These are phyloP conservation scores for Leptarthrus brevirostris DNA, from an alignment of 2,888 invertebrate genomes.

Conservation along the genomic window DNA sequence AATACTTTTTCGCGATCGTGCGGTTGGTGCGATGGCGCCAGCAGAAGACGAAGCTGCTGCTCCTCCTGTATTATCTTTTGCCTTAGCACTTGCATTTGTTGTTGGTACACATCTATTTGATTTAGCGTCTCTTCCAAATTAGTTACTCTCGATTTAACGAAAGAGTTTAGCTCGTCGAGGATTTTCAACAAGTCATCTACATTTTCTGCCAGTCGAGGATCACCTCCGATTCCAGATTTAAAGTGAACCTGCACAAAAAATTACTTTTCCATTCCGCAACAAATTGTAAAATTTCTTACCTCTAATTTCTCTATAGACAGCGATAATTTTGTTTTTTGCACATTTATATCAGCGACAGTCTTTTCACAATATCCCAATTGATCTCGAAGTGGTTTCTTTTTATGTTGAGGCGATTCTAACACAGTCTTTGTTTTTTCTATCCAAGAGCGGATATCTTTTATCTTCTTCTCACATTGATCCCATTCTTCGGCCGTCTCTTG, in stretches of 20 bases:
- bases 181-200: constrained; percentile 77
- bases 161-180: constrained; percentile 71
- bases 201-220: constrained; percentile 78
- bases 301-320: constrained; percentile 91
- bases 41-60: constrained; percentile 84
- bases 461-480: constrained; percentile 95
- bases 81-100: constrained; percentile 85
- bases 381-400: constrained; percentile 88
- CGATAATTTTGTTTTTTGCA: constrained; percentile 89
- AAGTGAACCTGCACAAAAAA: constrained; percentile 79
- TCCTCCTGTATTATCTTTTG: constrained; percentile 88
- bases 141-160: constrained; percentile 63
- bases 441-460: constrained; percentile 90
- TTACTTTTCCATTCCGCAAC: not conserved
- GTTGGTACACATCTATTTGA: constrained; percentile 89
- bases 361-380: constrained; percentile 88
- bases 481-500: constrained; percentile 95
- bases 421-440: constrained; percentile 85
- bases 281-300: constrained; percentile 69
- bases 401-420: constrained; percentile 83
- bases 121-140: constrained; percentile 80
- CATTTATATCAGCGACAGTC: constrained; percentile 85
- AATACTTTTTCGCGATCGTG: constrained; percentile 84
- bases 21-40: constrained; percentile 85
- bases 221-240: constrained; percentile 84